Evolutionary conservation across 2,797 vertebrate genomes (phyloP).

Genomic region (Anableps anableps): DNA sequence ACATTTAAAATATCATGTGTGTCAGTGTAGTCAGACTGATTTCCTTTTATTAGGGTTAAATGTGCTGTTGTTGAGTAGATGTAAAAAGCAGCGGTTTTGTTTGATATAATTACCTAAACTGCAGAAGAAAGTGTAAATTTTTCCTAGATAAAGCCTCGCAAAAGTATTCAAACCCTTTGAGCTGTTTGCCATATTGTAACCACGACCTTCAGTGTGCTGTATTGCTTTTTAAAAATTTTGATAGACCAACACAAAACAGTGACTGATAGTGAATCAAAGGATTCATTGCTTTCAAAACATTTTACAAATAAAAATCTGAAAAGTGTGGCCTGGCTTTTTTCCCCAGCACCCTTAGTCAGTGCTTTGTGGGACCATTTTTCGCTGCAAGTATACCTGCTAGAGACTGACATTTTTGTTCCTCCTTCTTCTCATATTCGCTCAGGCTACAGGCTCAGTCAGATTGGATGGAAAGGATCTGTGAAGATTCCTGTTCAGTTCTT

Average conservation of each 20-base stretch:
- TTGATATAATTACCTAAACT: too few species aligned
- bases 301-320: background rate
- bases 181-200: background rate
- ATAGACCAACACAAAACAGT: background rate
- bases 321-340: background rate
- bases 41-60: background rate
- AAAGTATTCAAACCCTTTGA: background rate
- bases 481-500: background rate
- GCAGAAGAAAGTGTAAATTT: too few species aligned
- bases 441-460: background rate
- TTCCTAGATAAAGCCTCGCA: background rate
- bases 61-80: background rate
- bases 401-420: too few species aligned
- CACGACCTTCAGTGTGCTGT: background rate
- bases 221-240: background rate
- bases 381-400: too few species aligned
- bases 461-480: background rate
- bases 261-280: background rate
- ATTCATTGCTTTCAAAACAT: background rate
- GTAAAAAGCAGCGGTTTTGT: background rate
- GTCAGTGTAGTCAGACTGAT: too few species aligned
- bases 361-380: background rate
- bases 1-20: background rate
- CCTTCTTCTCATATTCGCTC: too few species aligned
- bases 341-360: background rate